A percentile compares a stretch with the other conserved stretches of the same genome.
These are phyloP conservation scores for Carettochelys insculpta DNA, from an alignment of 2,113 vertebrate genomes.

Conservation along the genomic window DNA sequence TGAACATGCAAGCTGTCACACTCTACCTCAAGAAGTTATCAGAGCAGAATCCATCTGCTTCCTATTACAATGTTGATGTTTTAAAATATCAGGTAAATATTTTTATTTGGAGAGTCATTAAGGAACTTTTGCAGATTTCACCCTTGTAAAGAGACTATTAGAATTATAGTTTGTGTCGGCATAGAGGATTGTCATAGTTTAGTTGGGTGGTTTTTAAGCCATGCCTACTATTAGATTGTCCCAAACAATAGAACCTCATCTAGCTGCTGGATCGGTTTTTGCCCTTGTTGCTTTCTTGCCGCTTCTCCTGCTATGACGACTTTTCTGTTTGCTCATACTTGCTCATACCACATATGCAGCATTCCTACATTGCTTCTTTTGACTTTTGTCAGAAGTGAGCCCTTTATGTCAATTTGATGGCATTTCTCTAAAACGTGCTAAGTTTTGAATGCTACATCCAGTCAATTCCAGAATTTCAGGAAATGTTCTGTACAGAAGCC, in stretches of 20 bases:
- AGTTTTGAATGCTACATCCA: not conserved
- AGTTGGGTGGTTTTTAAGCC: not conserved
- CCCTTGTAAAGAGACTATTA: not conserved
- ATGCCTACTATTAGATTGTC: not conserved
- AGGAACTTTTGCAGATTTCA: not conserved
- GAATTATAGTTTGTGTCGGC: not conserved
- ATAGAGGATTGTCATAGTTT: not conserved
- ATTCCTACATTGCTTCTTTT: not conserved
- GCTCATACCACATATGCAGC: not conserved
- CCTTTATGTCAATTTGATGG: not conserved
- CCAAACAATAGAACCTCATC: accelerated
- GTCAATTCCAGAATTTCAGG: not conserved
- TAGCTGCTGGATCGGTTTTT: not conserved
- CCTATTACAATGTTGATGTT: slow-evolving; percentile 97
- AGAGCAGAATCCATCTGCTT: slow-evolving; percentile 93
- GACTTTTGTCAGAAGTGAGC: not conserved
- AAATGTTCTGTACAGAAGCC: not conserved
- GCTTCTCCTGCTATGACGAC: not conserved
- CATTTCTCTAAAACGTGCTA: not conserved
- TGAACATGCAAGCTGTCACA: slow-evolving; percentile 97
- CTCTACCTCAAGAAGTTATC: slow-evolving; percentile 96
- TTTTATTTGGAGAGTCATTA: not conserved
- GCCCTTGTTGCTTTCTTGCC: not conserved
- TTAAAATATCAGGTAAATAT: slow-evolving; percentile 94
- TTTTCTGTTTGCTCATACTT: not conserved